Evolutionary conservation across 1,140 invertebrate genomes (phyloP).

Genomic region (Halesus radiatus): DNA sequence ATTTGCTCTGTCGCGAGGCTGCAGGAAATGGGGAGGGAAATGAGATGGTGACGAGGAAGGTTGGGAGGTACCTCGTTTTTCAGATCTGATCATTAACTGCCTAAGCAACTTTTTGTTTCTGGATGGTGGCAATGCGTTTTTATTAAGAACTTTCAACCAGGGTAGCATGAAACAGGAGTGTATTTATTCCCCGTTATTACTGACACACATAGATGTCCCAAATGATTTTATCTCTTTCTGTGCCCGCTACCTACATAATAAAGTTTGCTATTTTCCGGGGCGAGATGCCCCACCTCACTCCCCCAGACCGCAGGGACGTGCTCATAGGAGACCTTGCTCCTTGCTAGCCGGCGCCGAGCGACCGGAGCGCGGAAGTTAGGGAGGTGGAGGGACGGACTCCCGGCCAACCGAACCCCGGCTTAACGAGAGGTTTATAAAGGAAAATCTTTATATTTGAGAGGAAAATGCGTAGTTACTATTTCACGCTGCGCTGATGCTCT

Average conservation of each 20-base stretch:
- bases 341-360: neutral
- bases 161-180: neutral
- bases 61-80: no score
- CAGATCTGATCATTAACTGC: neutral
- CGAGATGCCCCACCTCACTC: neutral
- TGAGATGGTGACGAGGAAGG: neutral
- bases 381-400: neutral
- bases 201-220: neutral
- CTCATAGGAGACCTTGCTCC: neutral
- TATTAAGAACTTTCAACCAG: neutral
- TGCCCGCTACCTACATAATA: neutral
- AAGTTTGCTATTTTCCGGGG: neutral
- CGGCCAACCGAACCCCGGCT: no score
- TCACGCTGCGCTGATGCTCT: no score
- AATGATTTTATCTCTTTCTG: conserved; percentile 11
- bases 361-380: neutral
- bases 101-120: neutral
- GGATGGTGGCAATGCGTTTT: neutral
- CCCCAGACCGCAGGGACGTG: conserved; percentile 5
- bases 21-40: neutral
- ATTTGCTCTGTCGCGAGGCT: no score
- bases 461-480: no score
- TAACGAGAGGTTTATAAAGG: no score
- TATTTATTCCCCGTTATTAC: neutral
- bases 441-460: no score